Conservation (phyloP, 2,797 vertebrate genomes). For the Peromyscus melanophrys region DNA sequence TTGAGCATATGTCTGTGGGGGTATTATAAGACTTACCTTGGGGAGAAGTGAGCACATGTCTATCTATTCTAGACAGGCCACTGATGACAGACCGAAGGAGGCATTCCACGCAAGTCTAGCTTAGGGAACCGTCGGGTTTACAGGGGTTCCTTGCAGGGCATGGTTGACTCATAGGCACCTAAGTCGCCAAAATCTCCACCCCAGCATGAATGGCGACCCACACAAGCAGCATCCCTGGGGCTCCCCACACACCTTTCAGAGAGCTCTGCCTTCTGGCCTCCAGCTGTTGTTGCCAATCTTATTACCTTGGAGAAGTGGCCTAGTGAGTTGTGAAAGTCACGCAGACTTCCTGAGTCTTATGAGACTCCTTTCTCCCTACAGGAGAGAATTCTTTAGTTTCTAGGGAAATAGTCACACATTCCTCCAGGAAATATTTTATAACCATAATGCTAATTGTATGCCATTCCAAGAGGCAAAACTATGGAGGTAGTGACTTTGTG, state of each 20-base stretch:
- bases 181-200: background rate
- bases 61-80: background rate
- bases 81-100: background rate
- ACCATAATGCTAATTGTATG: background rate
- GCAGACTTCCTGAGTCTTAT: background rate
- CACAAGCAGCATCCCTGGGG: background rate
- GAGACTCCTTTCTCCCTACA: background rate
- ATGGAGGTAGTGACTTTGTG: background rate
- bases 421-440: background rate
- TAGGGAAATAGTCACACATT: background rate
- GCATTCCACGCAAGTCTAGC: background rate
- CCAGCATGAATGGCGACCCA: background rate
- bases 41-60: background rate
- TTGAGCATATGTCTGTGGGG: background rate
- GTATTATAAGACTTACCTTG: background rate
- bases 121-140: background rate
- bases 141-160: background rate
- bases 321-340: background rate
- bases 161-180: background rate
- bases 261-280: background rate
- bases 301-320: background rate
- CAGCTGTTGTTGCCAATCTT: too few relatives aligned
- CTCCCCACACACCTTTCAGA: background rate
- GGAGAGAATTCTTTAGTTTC: background rate
- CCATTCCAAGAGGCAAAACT: background rate